Base-by-base conservation (phyloP, 2,888 invertebrate species). In the Busseola fusca region DNA sequence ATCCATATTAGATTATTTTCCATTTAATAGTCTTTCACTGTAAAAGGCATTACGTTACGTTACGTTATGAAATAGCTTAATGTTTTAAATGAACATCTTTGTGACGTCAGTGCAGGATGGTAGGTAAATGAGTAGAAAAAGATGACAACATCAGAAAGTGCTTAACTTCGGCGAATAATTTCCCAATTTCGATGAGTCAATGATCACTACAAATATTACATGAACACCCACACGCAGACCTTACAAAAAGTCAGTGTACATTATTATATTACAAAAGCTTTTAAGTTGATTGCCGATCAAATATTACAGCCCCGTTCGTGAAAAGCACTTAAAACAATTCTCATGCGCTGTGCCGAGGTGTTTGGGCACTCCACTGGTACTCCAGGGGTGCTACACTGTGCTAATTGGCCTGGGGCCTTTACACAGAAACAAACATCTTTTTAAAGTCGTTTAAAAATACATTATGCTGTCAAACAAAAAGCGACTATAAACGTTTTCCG, bases 361-460 rank as follows among this genome's bases (percentile, higher is more conserved):
- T 76, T 76, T 64, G 68, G 74, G 60, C 64, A 69, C 72, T 83
- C 70, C 64, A 82, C 75, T 74, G 76, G 75, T 74, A 72, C 78
- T 64, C 71, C 34, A 67, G 37, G 72, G 80, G 64, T 76, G 72
- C 72, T 58, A 69, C 66, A 69, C 59, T 67, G 86, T 89, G 89
- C 89, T 94, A 93, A 93, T 93, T 93, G 93, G 86, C 86, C 87
- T 87, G 84, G 62, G 76, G 69, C 72, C 64, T 83, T 73, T 71
- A 71, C 75, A 72, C 80, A 81, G 79, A 86, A 82, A 86, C 83
- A 83, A 87, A 87, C 87, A 87, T 89, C 84, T 90, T 90, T 90
- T 91, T 83, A 86, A 89, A 91, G 90, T 85, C 91, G 88, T 88
- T 93, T 92, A 91, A 93, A 93, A 93, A 91, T 90, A 92, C 92